Evolutionary conservation across 2,888 invertebrate species (phyloP).

Genomic region (Orthosia incerta): DNA sequence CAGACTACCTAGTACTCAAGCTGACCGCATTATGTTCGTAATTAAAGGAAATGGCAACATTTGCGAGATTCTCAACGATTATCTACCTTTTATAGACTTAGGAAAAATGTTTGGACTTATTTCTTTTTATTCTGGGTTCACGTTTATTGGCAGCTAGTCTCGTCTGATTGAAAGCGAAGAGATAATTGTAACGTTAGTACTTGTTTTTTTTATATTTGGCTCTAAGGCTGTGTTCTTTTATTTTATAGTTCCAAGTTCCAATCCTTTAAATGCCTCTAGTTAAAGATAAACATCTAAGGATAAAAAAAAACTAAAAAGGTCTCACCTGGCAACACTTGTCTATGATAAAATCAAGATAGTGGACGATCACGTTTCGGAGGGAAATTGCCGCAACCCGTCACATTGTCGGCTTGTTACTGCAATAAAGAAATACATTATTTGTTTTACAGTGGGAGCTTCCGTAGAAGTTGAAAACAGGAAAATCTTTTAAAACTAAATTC

Average conservation of each 20-base stretch:
- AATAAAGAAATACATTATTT: slow-evolving; percentile 73
- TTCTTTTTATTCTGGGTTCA: neutral
- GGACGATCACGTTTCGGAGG: slow-evolving; percentile 70
- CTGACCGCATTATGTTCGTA: slow-evolving; percentile 59
- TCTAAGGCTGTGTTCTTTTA: too few species aligned
- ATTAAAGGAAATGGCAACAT: slow-evolving; percentile 63
- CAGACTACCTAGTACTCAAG: neutral
- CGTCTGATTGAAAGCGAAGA: slow-evolving; percentile 37
- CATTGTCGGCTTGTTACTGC: slow-evolving; percentile 85
- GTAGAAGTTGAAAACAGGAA: neutral
- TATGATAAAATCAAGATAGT: slow-evolving; percentile 79
- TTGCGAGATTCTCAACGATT: slow-evolving; percentile 49
- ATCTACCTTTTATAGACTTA: slow-evolving; percentile 40
- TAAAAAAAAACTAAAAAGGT: neutral
- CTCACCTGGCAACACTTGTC: slow-evolving; percentile 75
- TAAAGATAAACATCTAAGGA: neutral
- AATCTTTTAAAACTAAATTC: neutral
- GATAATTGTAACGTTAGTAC: slow-evolving; percentile 1
- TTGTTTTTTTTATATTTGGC: neutral
- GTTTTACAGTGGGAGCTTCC: slow-evolving; percentile 3
- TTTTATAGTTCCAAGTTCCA: neutral
- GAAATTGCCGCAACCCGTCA: slow-evolving; percentile 77
- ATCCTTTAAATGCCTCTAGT: neutral
- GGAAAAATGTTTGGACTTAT: slow-evolving; percentile 19
- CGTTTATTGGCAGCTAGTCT: neutral